phyloP scores from a whole-genome alignment of 2,888 invertebrate genomes.

The Ryuthela nishihirai region DNA sequence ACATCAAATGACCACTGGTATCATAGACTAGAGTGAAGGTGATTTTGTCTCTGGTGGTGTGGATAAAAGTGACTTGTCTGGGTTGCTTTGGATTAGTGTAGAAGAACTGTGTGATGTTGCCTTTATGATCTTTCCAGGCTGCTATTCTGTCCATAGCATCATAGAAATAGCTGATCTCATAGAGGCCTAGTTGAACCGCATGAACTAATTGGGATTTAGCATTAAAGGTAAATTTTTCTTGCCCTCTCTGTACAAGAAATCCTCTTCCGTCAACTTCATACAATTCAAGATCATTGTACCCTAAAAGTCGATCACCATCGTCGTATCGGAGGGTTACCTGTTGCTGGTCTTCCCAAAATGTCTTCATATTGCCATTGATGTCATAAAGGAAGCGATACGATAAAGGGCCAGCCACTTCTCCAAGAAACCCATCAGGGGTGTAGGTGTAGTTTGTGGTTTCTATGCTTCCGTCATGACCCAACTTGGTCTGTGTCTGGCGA shows the following conservation, averaged over 20 bases:
- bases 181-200: constrained; percentile 80
- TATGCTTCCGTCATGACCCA: constrained; percentile 84
- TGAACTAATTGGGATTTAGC: constrained; percentile 82
- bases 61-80: constrained; percentile 84
- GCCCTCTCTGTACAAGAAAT: constrained; percentile 85
- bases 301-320: constrained; percentile 48
- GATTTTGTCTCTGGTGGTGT: constrained; percentile 86
- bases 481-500: constrained; percentile 68
- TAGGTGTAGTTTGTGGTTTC: constrained; percentile 84
- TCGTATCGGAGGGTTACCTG: constrained; percentile 48
- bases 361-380: constrained; percentile 79
- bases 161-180: constrained; percentile 76
- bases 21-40: constrained; percentile 89
- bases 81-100: constrained; percentile 83
- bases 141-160: constrained; percentile 84
- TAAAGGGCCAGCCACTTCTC: constrained; percentile 81
- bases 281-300: constrained; percentile 46
- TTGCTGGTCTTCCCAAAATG: constrained; percentile 46
- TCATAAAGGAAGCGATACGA: constrained; percentile 92
- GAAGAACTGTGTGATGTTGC: constrained; percentile 93
- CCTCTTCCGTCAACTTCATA: constrained; percentile 77
- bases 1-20: constrained; percentile 83
- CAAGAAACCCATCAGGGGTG: constrained; percentile 92
- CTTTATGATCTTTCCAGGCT: constrained; percentile 86
- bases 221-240: constrained; percentile 90